Percentiles rank a stretch among this genome's conserved stretches.
Evolutionary conservation across 2,113 vertebrate genomes (phyloP).

Genomic region (Columbina picui): DNA sequence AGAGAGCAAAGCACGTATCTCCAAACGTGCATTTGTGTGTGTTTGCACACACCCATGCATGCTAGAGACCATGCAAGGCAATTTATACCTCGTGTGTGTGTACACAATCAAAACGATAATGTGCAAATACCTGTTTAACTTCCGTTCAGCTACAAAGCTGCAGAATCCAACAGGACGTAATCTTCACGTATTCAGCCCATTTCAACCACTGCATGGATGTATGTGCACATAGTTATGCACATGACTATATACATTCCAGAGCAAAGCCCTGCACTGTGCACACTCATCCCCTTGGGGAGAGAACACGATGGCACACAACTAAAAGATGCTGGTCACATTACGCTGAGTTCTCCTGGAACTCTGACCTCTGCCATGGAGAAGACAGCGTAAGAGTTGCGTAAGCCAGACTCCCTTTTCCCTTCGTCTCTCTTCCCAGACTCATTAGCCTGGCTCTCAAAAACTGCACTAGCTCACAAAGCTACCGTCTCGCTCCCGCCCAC

Average conservation of each 20-base stretch:
- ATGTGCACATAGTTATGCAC: fast-evolving
- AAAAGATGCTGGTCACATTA: background rate
- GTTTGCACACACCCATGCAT: fast-evolving
- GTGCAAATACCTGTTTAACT: background rate
- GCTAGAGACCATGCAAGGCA: fast-evolving
- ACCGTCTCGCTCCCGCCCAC: background rate
- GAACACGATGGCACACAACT: background rate
- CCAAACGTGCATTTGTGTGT: background rate
- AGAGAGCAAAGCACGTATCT: background rate
- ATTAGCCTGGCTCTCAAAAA: background rate
- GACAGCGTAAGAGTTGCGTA: background rate
- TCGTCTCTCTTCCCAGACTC: background rate
- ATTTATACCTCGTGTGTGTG: background rate
- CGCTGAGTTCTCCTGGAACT: background rate
- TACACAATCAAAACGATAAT: background rate
- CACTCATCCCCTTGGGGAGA: background rate
- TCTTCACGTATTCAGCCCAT: fast-evolving
- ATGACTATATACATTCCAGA: background rate
- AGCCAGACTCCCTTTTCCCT: background rate
- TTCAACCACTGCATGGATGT: background rate
- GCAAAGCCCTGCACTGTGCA: background rate
- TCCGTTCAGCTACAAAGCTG: background rate
- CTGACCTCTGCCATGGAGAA: background rate
- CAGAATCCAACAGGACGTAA: background rate
- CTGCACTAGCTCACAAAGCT: background rate